Base-by-base conservation (phyloP, 2,797 vertebrate species). In the Agapornis canus region DNA sequence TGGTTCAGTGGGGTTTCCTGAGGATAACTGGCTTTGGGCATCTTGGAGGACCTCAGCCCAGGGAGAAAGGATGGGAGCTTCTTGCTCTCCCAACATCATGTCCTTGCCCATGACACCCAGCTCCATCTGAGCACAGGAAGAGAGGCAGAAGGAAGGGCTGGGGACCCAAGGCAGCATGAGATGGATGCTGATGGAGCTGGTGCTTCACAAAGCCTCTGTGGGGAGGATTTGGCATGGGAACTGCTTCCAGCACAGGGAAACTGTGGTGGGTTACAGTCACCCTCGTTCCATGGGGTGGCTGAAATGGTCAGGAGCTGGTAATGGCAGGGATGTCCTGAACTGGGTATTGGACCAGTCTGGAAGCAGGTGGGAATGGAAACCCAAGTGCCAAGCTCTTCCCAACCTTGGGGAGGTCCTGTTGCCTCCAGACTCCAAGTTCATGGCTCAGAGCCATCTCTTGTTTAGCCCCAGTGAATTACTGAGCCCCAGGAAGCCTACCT, bases 401-500 rank as follows among this genome's bases (percentile, higher is more conserved):
- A 80, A 64, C 51, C 16, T 35, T 76, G 51, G 75, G 90, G 93
- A 94, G 91, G 95, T 92, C 86, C 77, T 79, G 90, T 89, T 2
- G 0, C 90, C 78, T 95, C 83, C 86, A 86, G 82, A 48, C 57
- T 93, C 82, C 75, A 56, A 63, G 85, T 75, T 92, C 21, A n/a
- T 95, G 96, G 94, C 96, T 97, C 70, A 4, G 79, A 96, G 97
- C 91, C 91, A 95, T 96, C 92, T 81, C 92, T 96, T 25, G 19
- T 94, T 97, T 95, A 93, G 90, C 49, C 94, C 92, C 90, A 90
- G 82, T 19, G 96, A 96, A 95, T 96, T 97, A 94, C 78, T 13
- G 61, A 90, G 69, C 90, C 94, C 95, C 96, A 90, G 93, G 94
- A 96, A 96, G 77, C 92, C 89, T 79, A 47, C 91, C 94, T 96